phyloP scores from a whole-genome alignment of 2,888 invertebrate species.

The Agriopis marginaria region DNA sequence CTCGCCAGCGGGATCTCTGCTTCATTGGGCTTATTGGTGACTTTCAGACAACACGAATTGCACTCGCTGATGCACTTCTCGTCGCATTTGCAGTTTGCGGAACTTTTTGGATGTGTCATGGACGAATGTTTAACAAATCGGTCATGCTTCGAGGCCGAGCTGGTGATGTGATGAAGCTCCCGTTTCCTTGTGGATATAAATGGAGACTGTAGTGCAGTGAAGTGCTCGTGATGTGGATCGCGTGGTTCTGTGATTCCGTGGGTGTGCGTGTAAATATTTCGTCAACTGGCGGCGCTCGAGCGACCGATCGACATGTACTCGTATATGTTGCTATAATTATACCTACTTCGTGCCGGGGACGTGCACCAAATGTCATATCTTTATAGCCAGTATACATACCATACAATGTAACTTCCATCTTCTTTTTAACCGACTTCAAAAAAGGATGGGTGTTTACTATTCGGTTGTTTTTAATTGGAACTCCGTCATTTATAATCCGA shows the following conservation, averaged over 20 bases:
- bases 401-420: too few species aligned
- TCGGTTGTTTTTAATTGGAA: too few species aligned
- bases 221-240: conserved; percentile 39
- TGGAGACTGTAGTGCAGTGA: conserved; percentile 26
- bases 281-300: conserved; percentile 37
- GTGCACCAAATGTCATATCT: background rate
- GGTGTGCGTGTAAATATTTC: conserved; percentile 46
- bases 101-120: conserved; percentile 59
- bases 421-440: too few species aligned
- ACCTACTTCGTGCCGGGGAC: conserved; percentile 8
- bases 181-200: conserved; percentile 17
- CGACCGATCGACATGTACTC: conserved; percentile 25
- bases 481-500: too few species aligned
- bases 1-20: conserved; percentile 85
- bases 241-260: conserved; percentile 42
- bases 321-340: conserved; percentile 24
- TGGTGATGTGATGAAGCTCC: conserved; percentile 30
- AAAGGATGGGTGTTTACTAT: too few species aligned
- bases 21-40: conserved; percentile 87
- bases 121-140: conserved; percentile 32
- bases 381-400: too few species aligned
- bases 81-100: conserved; percentile 71
- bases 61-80: conserved; percentile 84
- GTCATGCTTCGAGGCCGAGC: background rate
- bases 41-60: conserved; percentile 86